A percentile compares a stretch with the other conserved stretches of the same genome.
Conservation (phyloP, 2,797 vertebrate species). For the Chelon auratus region DNA sequence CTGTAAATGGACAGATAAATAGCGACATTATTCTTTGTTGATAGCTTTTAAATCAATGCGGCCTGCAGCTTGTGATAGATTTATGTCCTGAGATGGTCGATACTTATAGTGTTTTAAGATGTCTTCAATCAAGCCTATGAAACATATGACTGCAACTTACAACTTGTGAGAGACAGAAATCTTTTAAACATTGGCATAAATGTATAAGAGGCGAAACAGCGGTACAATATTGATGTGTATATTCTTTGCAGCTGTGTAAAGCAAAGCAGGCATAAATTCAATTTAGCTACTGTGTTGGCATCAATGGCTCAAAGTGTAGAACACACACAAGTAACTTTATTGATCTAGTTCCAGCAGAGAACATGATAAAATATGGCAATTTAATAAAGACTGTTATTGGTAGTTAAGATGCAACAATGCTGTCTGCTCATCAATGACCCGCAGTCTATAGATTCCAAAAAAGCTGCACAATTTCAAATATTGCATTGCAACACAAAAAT, state of each 20-base stretch:
- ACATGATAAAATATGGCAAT: not conserved
- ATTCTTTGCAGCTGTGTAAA: no score
- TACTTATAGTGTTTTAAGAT: no score
- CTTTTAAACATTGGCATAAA: not conserved
- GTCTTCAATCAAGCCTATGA: not conserved
- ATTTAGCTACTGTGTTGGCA: not conserved
- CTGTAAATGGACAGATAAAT: not conserved
- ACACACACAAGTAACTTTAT: not conserved
- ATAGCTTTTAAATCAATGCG: no score
- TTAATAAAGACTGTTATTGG: not conserved
- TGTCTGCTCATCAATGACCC: not conserved
- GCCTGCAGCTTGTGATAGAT: no score
- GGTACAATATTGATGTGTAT: not conserved
- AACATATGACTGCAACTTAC: not conserved
- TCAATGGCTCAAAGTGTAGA: not conserved
- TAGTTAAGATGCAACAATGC: not conserved
- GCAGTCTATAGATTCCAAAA: not conserved
- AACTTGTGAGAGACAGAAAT: not conserved
- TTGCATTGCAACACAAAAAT: not conserved
- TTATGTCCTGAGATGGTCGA: no score
- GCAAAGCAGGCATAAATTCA: no score
- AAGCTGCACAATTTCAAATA: not conserved
- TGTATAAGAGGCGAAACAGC: no score
- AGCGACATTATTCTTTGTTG: no score
- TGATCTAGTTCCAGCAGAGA: not conserved